Evolutionary conservation across 2,797 vertebrate genomes (phyloP).

Genomic region (Anableps anableps): DNA sequence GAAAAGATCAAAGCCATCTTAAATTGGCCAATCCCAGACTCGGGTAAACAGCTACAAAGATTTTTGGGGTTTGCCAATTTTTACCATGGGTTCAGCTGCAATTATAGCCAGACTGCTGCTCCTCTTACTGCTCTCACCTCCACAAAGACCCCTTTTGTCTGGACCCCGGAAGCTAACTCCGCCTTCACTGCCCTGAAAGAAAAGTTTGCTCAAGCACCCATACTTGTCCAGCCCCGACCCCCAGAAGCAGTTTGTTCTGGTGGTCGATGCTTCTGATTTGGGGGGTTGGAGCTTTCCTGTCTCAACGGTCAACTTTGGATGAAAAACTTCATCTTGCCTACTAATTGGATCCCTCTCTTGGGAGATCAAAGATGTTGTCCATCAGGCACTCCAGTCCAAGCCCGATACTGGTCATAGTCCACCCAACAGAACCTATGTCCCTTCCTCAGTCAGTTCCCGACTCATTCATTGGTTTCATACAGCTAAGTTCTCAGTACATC

Average conservation of each 20-base stretch:
- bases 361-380: neutral
- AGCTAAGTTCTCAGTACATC: no score
- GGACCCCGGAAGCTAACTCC: no score
- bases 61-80: no score
- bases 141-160: neutral
- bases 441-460: no score
- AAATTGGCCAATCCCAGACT: neutral
- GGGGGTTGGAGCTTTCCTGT: neutral
- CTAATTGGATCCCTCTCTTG: slow-evolving; percentile 8
- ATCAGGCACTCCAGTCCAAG: no score
- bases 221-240: neutral
- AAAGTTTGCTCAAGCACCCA: no score
- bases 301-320: neutral
- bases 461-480: no score
- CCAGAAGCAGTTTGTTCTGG: neutral
- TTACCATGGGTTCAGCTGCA: no score
- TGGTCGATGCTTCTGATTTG: neutral
- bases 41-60: neutral
- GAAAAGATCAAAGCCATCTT: neutral
- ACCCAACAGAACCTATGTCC: no score
- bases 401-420: no score
- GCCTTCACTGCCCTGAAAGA: neutral
- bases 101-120: no score
- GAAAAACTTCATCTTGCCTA: neutral
- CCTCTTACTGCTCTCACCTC: no score